Evolutionary conservation across 2,888 invertebrate species (phyloP).

Genomic region (Lasiommata megera): DNA sequence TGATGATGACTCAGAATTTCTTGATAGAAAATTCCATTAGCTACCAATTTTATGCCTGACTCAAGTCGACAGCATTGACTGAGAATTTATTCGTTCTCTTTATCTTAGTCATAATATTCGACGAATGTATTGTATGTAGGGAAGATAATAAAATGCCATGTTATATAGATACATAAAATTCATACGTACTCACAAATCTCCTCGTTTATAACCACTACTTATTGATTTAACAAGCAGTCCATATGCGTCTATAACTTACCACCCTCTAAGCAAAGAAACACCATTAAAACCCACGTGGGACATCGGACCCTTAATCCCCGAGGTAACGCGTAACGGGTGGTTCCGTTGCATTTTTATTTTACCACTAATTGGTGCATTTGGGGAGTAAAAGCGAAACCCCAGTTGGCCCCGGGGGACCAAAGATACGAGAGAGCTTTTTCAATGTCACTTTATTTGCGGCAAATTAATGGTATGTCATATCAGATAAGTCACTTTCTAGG

Average conservation of each 20-base stretch:
- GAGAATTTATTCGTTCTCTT: not conserved
- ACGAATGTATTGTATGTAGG: not conserved
- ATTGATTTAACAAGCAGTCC: slow-evolving; percentile 69
- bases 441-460: slow-evolving; percentile 69
- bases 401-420: slow-evolving; percentile 52
- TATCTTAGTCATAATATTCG: not conserved
- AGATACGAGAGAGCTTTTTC: slow-evolving; percentile 58
- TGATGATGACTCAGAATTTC: too few species aligned
- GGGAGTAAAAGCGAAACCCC: slow-evolving; percentile 62
- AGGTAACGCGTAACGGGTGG: slow-evolving; percentile 64
- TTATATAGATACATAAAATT: slow-evolving; percentile 6
- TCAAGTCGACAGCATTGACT: too few species aligned
- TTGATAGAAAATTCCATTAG: too few species aligned
- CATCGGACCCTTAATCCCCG: slow-evolving; percentile 44
- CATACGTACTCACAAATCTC: slow-evolving; percentile 1
- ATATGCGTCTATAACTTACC: slow-evolving; percentile 65
- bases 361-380: slow-evolving; percentile 78
- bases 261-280: slow-evolving; percentile 75
- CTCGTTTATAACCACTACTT: slow-evolving; percentile 38
- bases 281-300: slow-evolving; percentile 75
- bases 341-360: slow-evolving; percentile 78
- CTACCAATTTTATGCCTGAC: too few species aligned
- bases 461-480: slow-evolving; percentile 36
- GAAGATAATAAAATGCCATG: not conserved
- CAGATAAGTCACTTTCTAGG: slow-evolving; percentile 28